These are phyloP conservation scores for Leptinotarsa lineolata DNA, from an alignment of 1,140 invertebrate genomes.

Conservation along the genomic window DNA sequence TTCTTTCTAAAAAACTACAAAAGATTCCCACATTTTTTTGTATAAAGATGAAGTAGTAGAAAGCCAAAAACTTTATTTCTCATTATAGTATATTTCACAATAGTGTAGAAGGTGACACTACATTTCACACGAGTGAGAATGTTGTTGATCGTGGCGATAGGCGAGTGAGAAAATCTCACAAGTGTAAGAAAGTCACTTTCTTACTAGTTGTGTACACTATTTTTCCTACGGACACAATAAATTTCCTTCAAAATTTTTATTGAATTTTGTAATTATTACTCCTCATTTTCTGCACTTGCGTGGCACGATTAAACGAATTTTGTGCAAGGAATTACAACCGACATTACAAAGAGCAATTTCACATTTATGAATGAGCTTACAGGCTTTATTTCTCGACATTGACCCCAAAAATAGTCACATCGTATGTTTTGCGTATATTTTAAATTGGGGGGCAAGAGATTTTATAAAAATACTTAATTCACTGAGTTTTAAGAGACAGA, in stretches of 20 bases:
- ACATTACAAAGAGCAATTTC: constrained; percentile 30
- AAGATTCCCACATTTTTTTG: no score
- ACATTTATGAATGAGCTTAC: constrained; percentile 20
- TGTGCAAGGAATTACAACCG: constrained; percentile 26
- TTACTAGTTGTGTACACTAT: constrained; percentile 17
- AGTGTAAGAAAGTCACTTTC: constrained; percentile 15
- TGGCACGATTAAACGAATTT: constrained; percentile 11
- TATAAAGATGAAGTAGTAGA: no score
- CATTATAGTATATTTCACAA: no score
- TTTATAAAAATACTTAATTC: constrained; percentile 27
- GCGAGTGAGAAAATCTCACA: constrained; percentile 12
- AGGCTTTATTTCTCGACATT: constrained; percentile 12
- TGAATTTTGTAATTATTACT: constrained; percentile 7
- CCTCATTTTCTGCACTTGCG: not conserved
- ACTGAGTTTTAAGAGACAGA: constrained; percentile 19
- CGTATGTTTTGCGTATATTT: constrained; percentile 23
- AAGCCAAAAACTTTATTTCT: no score
- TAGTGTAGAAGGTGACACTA: no score
- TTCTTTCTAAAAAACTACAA: no score
- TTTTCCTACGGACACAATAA: constrained; percentile 16
- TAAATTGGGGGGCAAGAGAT: constrained; percentile 29
- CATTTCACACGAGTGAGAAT: constrained; percentile 11
- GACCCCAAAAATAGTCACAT: constrained; percentile 24
- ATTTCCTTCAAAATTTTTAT: constrained; percentile 9
- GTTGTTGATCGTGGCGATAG: constrained; percentile 12